These are phyloP conservation scores for Ectropis grisescens DNA, from an alignment of 1,140 invertebrate genomes.

Conservation along the genomic window DNA sequence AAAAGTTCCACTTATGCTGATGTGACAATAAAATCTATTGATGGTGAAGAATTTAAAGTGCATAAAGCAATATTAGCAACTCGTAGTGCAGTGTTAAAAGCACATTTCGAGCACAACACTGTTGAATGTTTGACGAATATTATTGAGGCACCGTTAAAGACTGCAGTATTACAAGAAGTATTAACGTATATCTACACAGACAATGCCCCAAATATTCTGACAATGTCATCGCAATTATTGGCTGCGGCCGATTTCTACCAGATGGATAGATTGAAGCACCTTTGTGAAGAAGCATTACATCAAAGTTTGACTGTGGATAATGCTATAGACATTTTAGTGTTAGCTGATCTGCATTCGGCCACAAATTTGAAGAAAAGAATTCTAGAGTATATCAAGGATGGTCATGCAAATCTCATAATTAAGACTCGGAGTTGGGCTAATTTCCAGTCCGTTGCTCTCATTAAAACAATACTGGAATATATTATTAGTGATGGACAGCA, in stretches of 20 bases:
- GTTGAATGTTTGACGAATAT: conserved; percentile 74
- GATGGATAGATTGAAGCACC: conserved; percentile 45
- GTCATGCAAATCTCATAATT: conserved; percentile 49
- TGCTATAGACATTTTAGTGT: conserved; percentile 51
- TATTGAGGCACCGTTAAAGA: conserved; percentile 70
- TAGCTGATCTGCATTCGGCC: conserved; percentile 56
- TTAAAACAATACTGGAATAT: conserved; percentile 57
- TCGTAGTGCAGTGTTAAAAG: conserved; percentile 76
- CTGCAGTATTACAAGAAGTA: conserved; percentile 75
- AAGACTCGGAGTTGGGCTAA: conserved; percentile 54
- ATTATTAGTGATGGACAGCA: conserved; percentile 56
- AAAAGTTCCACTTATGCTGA: conserved; percentile 51
- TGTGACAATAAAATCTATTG: conserved; percentile 50
- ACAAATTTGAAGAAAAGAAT: conserved; percentile 37
- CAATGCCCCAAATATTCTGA: conserved; percentile 71
- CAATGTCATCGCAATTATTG: conserved; percentile 53
- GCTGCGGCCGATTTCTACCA: conserved; percentile 62
- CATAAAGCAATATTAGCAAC: conserved; percentile 55
- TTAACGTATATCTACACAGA: conserved; percentile 79
- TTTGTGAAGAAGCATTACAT: conserved; percentile 57
- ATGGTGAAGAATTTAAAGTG: conserved; percentile 45
- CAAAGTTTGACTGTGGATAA: conserved; percentile 57
- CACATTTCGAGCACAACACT: conserved; percentile 81
- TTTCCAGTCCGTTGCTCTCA: conserved; percentile 48
- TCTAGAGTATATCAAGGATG: conserved; percentile 60